Percentiles rank a stretch among this genome's conserved stretches.
phyloP scores from a whole-genome alignment of 1,140 invertebrate genomes.

The Olivierus martensii region DNA sequence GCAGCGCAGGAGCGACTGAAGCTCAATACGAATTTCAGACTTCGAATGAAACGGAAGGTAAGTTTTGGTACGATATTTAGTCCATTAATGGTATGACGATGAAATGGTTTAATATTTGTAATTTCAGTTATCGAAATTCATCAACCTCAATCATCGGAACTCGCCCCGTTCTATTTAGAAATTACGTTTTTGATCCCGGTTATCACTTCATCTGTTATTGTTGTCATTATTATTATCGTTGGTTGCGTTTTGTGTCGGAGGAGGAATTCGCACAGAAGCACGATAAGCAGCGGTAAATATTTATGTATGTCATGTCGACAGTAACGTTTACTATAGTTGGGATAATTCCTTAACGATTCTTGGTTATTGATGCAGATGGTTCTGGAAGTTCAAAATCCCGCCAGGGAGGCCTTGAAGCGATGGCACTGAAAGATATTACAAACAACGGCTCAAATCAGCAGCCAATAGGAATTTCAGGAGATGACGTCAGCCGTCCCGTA shows the following conservation, averaged over 20 bases:
- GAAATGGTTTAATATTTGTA: background rate
- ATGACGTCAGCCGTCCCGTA: too few species aligned
- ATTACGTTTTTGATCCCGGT: background rate
- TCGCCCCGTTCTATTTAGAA: background rate
- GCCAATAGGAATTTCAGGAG: too few species aligned
- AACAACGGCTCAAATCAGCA: too few species aligned
- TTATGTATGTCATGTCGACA: too few species aligned
- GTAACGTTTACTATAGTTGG: too few species aligned
- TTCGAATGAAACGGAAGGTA: background rate
- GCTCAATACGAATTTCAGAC: constrained; percentile 14
- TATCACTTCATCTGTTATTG: background rate
- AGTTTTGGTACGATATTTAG: too few species aligned
- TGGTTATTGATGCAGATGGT: too few species aligned
- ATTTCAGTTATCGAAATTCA: background rate
- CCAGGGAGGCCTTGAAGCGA: too few species aligned
- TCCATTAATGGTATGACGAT: background rate
- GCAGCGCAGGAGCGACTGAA: constrained; percentile 10
- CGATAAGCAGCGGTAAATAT: background rate
- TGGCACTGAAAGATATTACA: too few species aligned
- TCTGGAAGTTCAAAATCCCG: too few species aligned
- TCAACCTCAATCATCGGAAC: background rate
- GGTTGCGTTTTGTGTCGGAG: background rate
- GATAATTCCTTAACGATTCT: too few species aligned
- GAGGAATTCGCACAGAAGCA: background rate
- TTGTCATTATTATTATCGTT: background rate